phyloP scores from a whole-genome alignment of 2,888 invertebrate genomes.

The Cosmia trapezina region DNA sequence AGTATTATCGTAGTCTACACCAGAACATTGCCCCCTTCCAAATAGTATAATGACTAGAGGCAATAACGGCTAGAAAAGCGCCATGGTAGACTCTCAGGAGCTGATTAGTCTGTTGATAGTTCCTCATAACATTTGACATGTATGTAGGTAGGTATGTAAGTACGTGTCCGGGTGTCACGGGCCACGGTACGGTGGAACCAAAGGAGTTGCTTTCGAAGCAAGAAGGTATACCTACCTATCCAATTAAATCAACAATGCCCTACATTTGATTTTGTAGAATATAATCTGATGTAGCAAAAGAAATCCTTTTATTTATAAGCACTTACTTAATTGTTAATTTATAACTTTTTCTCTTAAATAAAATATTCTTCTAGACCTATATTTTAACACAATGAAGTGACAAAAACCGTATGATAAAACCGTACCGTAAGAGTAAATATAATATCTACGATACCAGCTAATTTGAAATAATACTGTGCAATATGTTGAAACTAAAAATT shows the following conservation, averaged over 20 bases:
- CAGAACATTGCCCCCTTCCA: not conserved
- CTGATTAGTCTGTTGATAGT: not conserved
- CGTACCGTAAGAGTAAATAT: too few species aligned
- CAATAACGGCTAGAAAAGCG: not conserved
- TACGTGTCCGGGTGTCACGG: not conserved
- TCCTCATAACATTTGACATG: not conserved
- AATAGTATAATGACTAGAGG: not conserved
- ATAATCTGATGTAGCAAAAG: not conserved
- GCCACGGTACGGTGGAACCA: too few species aligned
- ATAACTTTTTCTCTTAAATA: not conserved
- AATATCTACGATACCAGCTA: not conserved
- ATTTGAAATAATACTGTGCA: conserved; percentile 41
- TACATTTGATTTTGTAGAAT: not conserved
- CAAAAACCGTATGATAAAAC: not conserved
- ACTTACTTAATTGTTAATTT: not conserved
- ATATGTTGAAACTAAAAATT: conserved; percentile 31
- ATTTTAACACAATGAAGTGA: not conserved
- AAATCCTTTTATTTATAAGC: not conserved
- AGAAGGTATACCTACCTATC: too few species aligned
- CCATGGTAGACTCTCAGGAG: not conserved
- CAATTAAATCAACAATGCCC: conserved; percentile 8
- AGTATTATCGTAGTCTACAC: not conserved
- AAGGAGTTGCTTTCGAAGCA: not conserved
- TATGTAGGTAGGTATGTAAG: not conserved
- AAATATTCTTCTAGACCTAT: not conserved